Conservation (phyloP, 2,797 vertebrate species). For the Agapornis canus region DNA sequence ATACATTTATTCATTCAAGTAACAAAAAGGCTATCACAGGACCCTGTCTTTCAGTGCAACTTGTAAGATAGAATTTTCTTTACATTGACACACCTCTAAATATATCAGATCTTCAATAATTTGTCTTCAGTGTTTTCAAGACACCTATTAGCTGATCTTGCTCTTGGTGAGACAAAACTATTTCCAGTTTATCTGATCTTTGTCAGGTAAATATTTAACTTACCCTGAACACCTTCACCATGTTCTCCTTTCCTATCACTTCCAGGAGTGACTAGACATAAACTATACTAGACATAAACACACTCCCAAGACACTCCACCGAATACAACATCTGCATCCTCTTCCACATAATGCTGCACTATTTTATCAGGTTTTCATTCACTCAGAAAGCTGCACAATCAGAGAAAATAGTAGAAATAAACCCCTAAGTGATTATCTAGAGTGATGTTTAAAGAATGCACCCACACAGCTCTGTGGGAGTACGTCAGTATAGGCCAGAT, state of each 20-base stretch:
- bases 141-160: neutral
- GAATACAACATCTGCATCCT: neutral
- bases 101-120: neutral
- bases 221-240: neutral
- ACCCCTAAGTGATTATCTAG: neutral
- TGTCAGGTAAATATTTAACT: neutral
- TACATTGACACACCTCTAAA: neutral
- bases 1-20: neutral
- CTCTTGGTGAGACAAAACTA: neutral
- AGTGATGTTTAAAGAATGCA: neutral
- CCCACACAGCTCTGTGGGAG: neutral
- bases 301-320: neutral
- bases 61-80: neutral
- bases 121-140: neutral
- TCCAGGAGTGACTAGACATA: neutral
- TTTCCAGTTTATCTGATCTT: neutral
- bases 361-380: neutral
- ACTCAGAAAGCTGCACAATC: neutral
- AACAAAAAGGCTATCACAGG: neutral
- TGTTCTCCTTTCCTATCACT: neutral
- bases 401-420: neutral
- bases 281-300: neutral
- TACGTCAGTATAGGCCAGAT: neutral
- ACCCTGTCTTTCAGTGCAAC: neutral
- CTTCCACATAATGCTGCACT: neutral